These are phyloP conservation scores for Ecdyonurus torrentis DNA, from an alignment of 2,888 invertebrate species.

Conservation along the genomic window DNA sequence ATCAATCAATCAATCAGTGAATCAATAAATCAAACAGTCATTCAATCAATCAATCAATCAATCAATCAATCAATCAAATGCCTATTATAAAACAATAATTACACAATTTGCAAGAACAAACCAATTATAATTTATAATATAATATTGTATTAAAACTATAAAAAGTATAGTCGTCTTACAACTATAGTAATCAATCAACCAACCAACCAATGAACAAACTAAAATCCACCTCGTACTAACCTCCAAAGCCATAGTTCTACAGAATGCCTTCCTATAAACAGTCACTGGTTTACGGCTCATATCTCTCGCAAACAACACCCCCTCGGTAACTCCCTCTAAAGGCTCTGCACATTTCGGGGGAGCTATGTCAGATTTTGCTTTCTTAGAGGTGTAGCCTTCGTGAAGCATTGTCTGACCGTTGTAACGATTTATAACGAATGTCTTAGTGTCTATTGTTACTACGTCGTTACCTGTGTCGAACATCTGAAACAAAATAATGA, in stretches of 20 bases:
- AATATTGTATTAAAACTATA: too few species aligned
- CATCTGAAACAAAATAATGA: slow-evolving; percentile 29
- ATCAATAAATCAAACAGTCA: too few species aligned
- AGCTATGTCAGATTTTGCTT: slow-evolving; percentile 40
- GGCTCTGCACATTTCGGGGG: slow-evolving; percentile 14
- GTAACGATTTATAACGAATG: slow-evolving; percentile 40
- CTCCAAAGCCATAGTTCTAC: slow-evolving; percentile 43
- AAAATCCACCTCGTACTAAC: slow-evolving; percentile 29
- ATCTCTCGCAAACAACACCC: slow-evolving; percentile 46
- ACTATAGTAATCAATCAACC: too few species aligned
- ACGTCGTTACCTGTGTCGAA: slow-evolving; percentile 43
- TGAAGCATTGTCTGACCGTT: slow-evolving; percentile 34
- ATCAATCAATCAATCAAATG: too few species aligned
- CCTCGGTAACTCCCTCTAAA: slow-evolving; percentile 51
- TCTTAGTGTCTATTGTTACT: slow-evolving; percentile 31
- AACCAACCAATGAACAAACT: too few species aligned
- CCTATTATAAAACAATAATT: too few species aligned
- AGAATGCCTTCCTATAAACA: slow-evolving; percentile 58
- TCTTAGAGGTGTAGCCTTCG: slow-evolving; percentile 14
- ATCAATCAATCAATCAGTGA: too few species aligned
- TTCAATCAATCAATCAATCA: too few species aligned
- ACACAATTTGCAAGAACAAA: too few species aligned
- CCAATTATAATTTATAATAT: too few species aligned
- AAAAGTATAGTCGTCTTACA: too few species aligned
- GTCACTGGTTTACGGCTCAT: slow-evolving; percentile 35